phyloP scores from a whole-genome alignment of 2,888 invertebrate genomes.

The Schizaphis graminum region DNA sequence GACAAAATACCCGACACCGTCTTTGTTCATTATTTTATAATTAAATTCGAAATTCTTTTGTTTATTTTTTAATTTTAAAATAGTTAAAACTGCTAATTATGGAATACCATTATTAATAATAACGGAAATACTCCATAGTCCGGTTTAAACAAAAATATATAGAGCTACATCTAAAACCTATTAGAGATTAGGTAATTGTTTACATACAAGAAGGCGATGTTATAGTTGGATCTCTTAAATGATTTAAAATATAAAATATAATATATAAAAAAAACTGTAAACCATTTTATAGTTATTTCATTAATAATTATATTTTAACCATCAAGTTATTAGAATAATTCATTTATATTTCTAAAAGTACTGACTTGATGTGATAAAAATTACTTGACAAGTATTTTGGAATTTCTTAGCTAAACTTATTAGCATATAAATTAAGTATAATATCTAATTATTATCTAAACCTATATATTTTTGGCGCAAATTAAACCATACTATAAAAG shows the following conservation, averaged over 20 bases:
- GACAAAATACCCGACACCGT: background rate
- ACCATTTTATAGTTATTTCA: background rate
- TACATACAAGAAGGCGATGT: background rate
- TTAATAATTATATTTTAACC: background rate
- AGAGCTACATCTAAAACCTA: background rate
- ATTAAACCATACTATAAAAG: background rate
- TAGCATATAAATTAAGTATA: background rate
- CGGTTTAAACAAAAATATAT: background rate
- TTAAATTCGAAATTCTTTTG: conserved; percentile 9
- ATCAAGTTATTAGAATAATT: background rate
- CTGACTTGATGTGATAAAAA: background rate
- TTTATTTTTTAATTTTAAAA: background rate
- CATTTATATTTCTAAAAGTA: background rate
- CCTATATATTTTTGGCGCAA: background rate
- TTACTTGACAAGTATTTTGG: background rate
- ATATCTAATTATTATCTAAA: background rate
- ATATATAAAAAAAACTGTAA: no score
- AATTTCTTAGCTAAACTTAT: background rate
- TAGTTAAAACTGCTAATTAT: background rate
- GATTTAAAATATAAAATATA: background rate
- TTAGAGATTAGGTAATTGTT: background rate
- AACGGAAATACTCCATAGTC: background rate
- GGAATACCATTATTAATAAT: background rate
- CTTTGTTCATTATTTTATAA: background rate
- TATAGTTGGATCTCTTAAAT: background rate